Evolutionary conservation across 1,140 invertebrate genomes (phyloP), one percentile per base, ranked within the genome.

Genomic region (Cyphomyrmex costatus): DNA sequence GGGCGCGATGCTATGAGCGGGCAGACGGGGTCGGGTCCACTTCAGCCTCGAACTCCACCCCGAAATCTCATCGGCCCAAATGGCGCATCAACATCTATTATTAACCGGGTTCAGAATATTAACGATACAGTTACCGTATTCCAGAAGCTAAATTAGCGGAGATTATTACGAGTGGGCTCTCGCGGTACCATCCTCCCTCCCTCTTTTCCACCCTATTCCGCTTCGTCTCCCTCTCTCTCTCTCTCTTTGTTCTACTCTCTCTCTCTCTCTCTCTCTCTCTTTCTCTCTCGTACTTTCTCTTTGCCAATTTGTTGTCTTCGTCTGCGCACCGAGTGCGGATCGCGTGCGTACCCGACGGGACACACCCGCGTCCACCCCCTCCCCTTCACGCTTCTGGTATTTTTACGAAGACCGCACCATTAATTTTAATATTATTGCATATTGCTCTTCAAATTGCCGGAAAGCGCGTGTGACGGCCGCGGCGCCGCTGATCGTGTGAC

Each of bases 81-180:
- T 95, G 94, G 94, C 94, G 93, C 94, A 95, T 95, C 94, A 95
- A 94, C 94, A 94, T 95, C 93, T 91, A 95, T 95, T 95, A 95
- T 95, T 95, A 92, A 95, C 91, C 90, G 86, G 92, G 86, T 93
- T 92, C 93, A 93, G 93, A 95, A 95, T 95, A 95, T 95, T 95
- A 95, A 95, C 93, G 93, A 94, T 93, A 95, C 94, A 93, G 93
- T 95, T 95, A 94, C 92, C 93, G 94, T 95, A 95, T 95, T 95
- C 93, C 93, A 93, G 94, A 93, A 94, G 93, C 94, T 94, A 94
- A 95, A 95, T 95, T 95, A 95, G 93, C 92, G 92, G 90, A 94
- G 94, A 95, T 95, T 95, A 95, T 95, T 95, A 94, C 94, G 93
- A 94, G 92, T 94, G 92, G 89, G 91, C 91, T 91, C 93, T 92